Percentiles rank a stretch among this genome's conserved stretches.
phyloP scores from a whole-genome alignment of 2,113 vertebrate genomes.

The Myiozetetes cayanensis region DNA sequence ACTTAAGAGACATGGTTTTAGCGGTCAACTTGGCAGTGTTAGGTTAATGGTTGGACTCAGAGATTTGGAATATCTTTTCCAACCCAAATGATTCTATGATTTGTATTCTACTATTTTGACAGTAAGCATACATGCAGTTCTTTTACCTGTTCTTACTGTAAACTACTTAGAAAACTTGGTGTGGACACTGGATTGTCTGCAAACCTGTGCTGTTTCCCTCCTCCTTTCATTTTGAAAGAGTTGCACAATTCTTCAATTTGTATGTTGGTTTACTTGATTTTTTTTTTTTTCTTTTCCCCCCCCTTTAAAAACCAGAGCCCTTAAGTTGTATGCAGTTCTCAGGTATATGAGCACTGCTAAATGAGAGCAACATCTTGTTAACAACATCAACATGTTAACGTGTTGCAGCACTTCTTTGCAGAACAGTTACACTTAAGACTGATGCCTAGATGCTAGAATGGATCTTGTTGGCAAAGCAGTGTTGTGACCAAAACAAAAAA shows the following conservation, averaged over 20 bases:
- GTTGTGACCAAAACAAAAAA: neutral
- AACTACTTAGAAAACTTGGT: neutral
- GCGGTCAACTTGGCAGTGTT: neutral
- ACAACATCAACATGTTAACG: neutral
- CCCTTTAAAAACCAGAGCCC: neutral
- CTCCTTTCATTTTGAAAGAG: neutral
- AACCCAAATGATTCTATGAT: neutral
- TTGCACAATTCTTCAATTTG: neutral
- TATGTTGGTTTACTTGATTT: neutral
- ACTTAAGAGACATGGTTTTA: neutral
- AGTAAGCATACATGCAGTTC: neutral
- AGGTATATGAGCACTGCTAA: neutral
- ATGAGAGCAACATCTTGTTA: neutral
- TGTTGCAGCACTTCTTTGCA: neutral
- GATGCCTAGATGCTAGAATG: neutral
- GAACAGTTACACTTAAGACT: neutral
- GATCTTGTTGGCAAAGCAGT: neutral
- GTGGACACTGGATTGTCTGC: neutral
- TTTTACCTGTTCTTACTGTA: neutral
- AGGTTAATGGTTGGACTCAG: neutral
- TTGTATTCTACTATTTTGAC: neutral
- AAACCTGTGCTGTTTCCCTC: neutral
- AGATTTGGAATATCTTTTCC: neutral
- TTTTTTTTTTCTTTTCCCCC: accelerated
- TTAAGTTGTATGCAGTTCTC: neutral